phyloP scores from a whole-genome alignment of 1,140 invertebrate species.

The Gryon sp. region DNA sequence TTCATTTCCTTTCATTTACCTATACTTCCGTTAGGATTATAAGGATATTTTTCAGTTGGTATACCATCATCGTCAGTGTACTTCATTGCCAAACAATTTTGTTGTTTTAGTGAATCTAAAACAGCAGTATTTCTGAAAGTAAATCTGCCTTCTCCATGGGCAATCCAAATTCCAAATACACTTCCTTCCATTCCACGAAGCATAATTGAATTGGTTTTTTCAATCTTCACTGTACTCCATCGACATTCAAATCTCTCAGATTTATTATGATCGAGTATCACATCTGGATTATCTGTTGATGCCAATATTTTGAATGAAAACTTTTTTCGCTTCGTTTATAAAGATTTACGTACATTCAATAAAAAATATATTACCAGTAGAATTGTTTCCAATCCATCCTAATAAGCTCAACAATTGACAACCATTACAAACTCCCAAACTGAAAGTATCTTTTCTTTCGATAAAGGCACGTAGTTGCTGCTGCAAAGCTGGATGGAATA shows the following conservation, averaged over 20 bases:
- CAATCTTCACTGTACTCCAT: slow-evolving; percentile 91
- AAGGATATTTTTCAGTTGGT: slow-evolving; percentile 90
- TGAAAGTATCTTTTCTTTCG: slow-evolving; percentile 91
- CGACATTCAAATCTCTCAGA: slow-evolving; percentile 96
- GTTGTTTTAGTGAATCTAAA: slow-evolving; percentile 80
- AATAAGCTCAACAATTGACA: slow-evolving; percentile 96
- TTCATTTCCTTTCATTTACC: too few species aligned
- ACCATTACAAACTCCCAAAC: slow-evolving; percentile 98
- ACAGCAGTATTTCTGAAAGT: slow-evolving; percentile 81
- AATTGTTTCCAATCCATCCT: slow-evolving; percentile 85
- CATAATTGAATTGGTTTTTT: slow-evolving; percentile 89
- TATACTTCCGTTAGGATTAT: slow-evolving; percentile 95
- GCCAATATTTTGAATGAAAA: too few species aligned
- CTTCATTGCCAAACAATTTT: slow-evolving; percentile 86
- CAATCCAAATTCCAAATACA: slow-evolving; percentile 95
- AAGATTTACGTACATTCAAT: too few species aligned
- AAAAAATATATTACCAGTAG: slow-evolving; percentile 50
- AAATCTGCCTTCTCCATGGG: slow-evolving; percentile 96
- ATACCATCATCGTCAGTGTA: slow-evolving; percentile 91
- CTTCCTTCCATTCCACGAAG: slow-evolving; percentile 91
- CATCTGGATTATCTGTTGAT: slow-evolving; percentile 78
- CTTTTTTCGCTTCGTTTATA: too few species aligned
- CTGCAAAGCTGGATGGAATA: slow-evolving; percentile 84
- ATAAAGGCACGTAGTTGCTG: slow-evolving; percentile 85
- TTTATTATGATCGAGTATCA: slow-evolving; percentile 91